A percentile compares a stretch with the other conserved stretches of the same genome.
Conservation (phyloP, 2,888 invertebrate species). For the Platycheirus rosarum region DNA sequence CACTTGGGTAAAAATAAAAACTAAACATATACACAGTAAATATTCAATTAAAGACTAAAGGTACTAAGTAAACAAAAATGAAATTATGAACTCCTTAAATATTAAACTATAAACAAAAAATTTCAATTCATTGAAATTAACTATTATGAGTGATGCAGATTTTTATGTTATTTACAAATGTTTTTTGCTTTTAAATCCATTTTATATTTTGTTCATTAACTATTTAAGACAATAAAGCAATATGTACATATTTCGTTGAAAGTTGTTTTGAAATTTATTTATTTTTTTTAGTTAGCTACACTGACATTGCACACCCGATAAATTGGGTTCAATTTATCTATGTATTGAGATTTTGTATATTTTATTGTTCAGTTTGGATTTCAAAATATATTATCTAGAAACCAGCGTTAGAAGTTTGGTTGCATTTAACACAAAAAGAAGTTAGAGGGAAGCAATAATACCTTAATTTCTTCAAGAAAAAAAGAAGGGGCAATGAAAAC, state of each 20-base stretch:
- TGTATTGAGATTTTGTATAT: no score
- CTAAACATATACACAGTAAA: conserved; percentile 29
- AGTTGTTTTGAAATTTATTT: background rate
- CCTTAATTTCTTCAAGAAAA: no score
- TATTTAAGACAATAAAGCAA: no score
- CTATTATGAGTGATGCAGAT: conserved; percentile 57
- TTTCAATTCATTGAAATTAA: conserved; percentile 43
- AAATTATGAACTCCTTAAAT: conserved; percentile 7
- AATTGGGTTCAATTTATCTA: no score
- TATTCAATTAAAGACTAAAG: conserved; percentile 53
- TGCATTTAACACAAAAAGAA: no score
- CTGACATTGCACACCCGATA: conserved; percentile 8
- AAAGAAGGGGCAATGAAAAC: no score
- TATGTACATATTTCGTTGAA: background rate
- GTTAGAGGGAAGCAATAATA: no score
- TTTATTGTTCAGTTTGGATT: background rate
- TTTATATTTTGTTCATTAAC: no score
- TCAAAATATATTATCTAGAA: no score
- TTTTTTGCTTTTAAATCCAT: no score
- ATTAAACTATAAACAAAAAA: conserved; percentile 14
- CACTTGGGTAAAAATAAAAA: conserved; percentile 33
- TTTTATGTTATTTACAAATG: conserved; percentile 9
- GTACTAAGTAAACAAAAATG: conserved; percentile 64
- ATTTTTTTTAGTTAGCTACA: background rate
- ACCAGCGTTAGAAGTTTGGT: no score